Evolutionary conservation across 1,140 invertebrate genomes (phyloP), one percentile per base, ranked within the genome.

Genomic region (Zaprionus nigranus): DNA sequence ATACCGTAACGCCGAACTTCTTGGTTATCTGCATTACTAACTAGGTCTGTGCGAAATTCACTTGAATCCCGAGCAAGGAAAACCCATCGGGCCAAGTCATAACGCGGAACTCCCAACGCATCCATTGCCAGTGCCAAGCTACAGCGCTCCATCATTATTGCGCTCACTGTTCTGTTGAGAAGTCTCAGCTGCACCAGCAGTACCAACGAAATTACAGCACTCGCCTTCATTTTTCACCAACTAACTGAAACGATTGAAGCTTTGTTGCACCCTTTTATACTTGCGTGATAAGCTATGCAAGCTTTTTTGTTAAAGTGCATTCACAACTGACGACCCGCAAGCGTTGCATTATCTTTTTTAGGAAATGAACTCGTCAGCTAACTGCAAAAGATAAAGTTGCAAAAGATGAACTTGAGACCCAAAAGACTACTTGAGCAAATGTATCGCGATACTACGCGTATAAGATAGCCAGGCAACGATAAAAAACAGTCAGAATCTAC

Each of bases 21-120:
- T 72, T 94, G 90, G 4, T 66, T 77, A 69, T 94, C 94, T n/a
- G 88, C 75, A 17, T 87, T 69, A 15, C 92, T 90, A 4, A 91
- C 78, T 28, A 90, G 91, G 40, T 80, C 65, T 0, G 94, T 94
- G 22, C 79, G 84, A 4, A 91, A 79, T 6, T 70, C 62, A 66
- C 94, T 94, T 70, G 94, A 93, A 24, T 82, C 67, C 66, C 93
- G 90, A 0, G 94, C 91, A n/a, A 94, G 82, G 72, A 94, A 95
- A 2, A 94, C 93, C 94, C 94, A 84, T 15, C 40, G 20, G 7
- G 66, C 40, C 26, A 84, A 13, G 13, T 81, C 79, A 11, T 17
- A 1, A 26, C 72, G 65, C 0, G 79, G 67, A 17, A 79, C 61
- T 12, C 70, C 75, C 4, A 60, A 15, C 11, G 5, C 7, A 22